Evolutionary conservation across 1,140 invertebrate species (phyloP).

Genomic region (Megalonaias nervosa): DNA sequence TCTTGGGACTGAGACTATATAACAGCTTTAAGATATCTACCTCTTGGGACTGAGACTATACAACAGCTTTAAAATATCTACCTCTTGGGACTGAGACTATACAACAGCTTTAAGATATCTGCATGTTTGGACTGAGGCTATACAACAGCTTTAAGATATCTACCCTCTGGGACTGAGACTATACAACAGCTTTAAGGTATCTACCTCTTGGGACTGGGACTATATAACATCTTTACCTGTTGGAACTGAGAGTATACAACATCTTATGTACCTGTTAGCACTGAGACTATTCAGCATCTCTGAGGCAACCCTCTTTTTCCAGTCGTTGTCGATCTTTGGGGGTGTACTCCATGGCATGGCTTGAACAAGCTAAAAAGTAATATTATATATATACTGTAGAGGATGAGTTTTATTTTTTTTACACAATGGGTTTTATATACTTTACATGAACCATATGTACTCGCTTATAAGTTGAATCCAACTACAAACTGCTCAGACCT

Average conservation of each 20-base stretch:
- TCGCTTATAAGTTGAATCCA: no score
- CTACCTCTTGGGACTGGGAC: neutral
- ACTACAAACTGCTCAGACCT: no score
- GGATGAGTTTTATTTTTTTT: neutral
- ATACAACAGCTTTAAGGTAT: neutral
- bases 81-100: no score
- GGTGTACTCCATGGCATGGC: conserved; percentile 79
- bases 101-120: neutral
- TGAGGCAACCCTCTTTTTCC: conserved; percentile 82
- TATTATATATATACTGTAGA: conserved; percentile 9
- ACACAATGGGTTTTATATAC: no score
- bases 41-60: no score
- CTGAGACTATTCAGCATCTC: conserved; percentile 84
- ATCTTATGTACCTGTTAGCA: conserved; percentile 70
- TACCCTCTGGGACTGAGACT: no score
- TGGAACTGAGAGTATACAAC: neutral
- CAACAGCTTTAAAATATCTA: no score
- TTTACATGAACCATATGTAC: no score
- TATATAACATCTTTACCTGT: neutral
- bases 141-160: neutral
- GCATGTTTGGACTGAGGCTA: neutral
- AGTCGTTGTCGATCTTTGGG: conserved; percentile 78
- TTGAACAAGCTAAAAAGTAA: conserved; percentile 68
- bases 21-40: no score
- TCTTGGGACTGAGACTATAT: no score